Base-by-base conservation (phyloP, 2,113 vertebrate species). In the Serranochromis macrocephalus region DNA sequence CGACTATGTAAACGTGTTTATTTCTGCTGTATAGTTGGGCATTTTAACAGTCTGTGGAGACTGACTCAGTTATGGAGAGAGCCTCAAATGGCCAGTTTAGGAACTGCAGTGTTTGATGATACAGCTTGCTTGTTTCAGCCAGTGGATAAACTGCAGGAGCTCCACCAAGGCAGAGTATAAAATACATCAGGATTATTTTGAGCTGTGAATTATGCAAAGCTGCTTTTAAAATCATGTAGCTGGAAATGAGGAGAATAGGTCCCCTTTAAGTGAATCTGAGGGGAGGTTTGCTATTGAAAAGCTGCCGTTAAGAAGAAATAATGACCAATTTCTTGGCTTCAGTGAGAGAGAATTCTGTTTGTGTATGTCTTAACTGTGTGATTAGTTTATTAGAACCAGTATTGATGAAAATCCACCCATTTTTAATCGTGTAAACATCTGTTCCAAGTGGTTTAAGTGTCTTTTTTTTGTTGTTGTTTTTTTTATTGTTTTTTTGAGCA, bases 311-410 rank as follows among this genome's bases (percentile, higher is more conserved):
- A 78, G 71, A 19, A 78, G 42, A 49, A 78, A 78, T 49, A 19
- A 49, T n/a, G 45, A 61, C 26, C 3, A 3, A 63, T 81, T 87
- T 66, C 26, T 49, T 33, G 12, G 68, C 80, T 16, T 83, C 47
- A 26, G 55, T 58, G 49, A 73, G 61, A 82, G 42, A 63, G 63
- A 47, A 86, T 42, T n/a, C 21, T 79, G 73, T 81, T 21, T 8
- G 24, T 85, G 40, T 85, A 36, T 84, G 53, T 88, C 81, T 91
- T 54, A 78, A 49, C 84, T 93, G 84, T 84, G 82, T 88, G 78
- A 80, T 71, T 93, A 85, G 88, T 84, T 38, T 66, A 42, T 90
- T 90, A 87, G 92, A 68, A 33, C n/a, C 42, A 61, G 58, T 84
- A 17, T 79, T 55, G 58, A 31, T 88, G 4, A 86, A 24, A 47